These are phyloP conservation scores for Lasioglossum leucozonium DNA, from an alignment of 2,888 invertebrate species.

Conservation along the genomic window DNA sequence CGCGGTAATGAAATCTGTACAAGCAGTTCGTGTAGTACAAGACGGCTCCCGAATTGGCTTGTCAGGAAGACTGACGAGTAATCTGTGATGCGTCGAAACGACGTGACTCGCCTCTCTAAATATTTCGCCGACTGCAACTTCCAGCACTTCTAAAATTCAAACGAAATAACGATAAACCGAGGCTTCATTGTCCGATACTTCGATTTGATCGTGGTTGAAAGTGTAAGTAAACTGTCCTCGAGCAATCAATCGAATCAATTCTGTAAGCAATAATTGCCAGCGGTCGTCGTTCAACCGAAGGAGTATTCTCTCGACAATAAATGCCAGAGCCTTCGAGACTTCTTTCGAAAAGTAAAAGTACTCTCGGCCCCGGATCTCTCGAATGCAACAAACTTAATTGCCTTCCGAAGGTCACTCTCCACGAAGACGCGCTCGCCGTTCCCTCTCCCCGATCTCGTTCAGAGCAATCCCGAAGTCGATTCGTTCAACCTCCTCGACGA, in stretches of 20 bases:
- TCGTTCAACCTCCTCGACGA: not conserved
- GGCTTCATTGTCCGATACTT: not conserved
- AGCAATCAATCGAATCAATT: conserved; percentile 1
- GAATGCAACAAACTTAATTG: conserved; percentile 8
- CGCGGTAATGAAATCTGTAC: conserved; percentile 62
- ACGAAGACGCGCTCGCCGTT: not conserved
- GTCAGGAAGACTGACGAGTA: conserved; percentile 48
- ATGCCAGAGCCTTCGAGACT: not conserved
- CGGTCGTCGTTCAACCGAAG: not conserved
- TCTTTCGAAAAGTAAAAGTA: conserved; percentile 3
- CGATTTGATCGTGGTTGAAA: not conserved
- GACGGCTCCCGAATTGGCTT: conserved; percentile 39
- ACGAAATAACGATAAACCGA: not conserved
- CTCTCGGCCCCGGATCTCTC: not conserved
- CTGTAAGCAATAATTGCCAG: conserved; percentile 4
- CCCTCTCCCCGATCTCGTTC: not conserved
- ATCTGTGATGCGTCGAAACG: conserved; percentile 46
- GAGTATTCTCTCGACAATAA: not conserved
- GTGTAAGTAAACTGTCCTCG: not conserved
- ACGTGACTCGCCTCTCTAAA: conserved; percentile 35
- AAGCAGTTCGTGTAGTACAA: conserved; percentile 12
- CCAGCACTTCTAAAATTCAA: not conserved
- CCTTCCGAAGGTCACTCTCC: not conserved
- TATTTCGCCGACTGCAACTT: not conserved
- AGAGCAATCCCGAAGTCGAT: not conserved